These are phyloP conservation scores for Bos taurus DNA, from an alignment of 2,113 vertebrate genomes.

Conservation along the genomic window DNA sequence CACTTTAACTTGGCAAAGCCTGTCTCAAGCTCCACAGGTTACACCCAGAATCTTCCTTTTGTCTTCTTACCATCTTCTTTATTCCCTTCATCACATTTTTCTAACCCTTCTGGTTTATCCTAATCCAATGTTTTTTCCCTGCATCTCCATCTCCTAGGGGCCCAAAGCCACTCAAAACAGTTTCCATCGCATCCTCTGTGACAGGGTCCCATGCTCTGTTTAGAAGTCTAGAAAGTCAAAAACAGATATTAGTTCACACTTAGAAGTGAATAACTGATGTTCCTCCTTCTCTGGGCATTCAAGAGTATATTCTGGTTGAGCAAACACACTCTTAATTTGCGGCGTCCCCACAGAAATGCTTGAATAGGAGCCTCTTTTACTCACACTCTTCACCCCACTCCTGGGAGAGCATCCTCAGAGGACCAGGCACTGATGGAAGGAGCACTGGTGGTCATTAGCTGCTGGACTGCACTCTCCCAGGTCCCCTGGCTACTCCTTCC, in stretches of 20 bases:
- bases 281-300: neutral
- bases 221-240: neutral
- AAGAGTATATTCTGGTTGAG: neutral
- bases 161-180: neutral
- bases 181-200: neutral
- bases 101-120: neutral
- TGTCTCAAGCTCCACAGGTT: neutral
- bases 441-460: neutral
- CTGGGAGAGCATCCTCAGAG: neutral
- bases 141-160: neutral
- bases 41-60: neutral
- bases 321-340: neutral
- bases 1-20: neutral
- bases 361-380: neutral
- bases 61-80: neutral
- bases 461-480: fast-evolving
- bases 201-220: neutral
- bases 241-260: neutral
- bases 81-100: neutral
- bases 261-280: neutral
- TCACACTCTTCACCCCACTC: neutral
- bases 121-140: neutral
- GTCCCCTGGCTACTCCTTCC: neutral
- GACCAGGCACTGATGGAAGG: neutral
- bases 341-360: neutral